A percentile compares a stretch with the other conserved stretches of the same genome.
Evolutionary conservation across 2,888 invertebrate species (phyloP).

Genomic region (Drosophila aldrichi): DNA sequence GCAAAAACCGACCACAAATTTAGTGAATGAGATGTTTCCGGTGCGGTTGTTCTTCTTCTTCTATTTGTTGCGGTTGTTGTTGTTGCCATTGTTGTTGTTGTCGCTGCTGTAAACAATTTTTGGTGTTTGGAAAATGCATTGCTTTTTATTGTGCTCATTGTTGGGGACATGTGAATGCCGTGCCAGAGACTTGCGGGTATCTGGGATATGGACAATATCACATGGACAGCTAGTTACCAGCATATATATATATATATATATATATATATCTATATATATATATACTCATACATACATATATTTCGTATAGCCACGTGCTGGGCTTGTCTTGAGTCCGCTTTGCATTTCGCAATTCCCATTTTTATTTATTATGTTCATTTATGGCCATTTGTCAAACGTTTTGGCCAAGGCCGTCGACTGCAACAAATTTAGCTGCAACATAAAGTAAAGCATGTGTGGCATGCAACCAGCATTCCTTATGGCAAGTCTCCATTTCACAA

Average conservation of each 20-base stretch:
- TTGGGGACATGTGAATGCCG: conserved; percentile 53
- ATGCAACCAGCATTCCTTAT: conserved; percentile 17
- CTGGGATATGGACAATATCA: conserved; percentile 26
- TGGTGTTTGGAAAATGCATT: conserved; percentile 81
- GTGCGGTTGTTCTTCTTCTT: conserved; percentile 75
- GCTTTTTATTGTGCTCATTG: conserved; percentile 80
- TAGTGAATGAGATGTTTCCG: conserved; percentile 83
- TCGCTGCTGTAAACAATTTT: conserved; percentile 70
- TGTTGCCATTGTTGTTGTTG: conserved; percentile 32
- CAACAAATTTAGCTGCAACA: conserved; percentile 30
- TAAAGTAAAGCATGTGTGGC: conserved; percentile 30
- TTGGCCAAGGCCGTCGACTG: conserved; percentile 59
- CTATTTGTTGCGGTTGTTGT: conserved; percentile 30
- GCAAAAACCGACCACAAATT: conserved; percentile 80
- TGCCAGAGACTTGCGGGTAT: conserved; percentile 16
- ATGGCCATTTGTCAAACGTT: conserved; percentile 75
- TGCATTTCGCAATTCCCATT: conserved; percentile 55
- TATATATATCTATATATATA: background rate
- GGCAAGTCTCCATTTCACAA: conserved; percentile 19
- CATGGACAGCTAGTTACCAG: conserved; percentile 55
- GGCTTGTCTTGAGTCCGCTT: conserved; percentile 61
- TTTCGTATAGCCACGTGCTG: conserved; percentile 15
- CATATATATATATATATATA: background rate
- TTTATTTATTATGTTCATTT: conserved; percentile 79
- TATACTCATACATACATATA: no score